A percentile compares a stretch with the other conserved stretches of the same genome.
Conservation (phyloP, 2,113 vertebrate species). For the Rattus rattus region DNA sequence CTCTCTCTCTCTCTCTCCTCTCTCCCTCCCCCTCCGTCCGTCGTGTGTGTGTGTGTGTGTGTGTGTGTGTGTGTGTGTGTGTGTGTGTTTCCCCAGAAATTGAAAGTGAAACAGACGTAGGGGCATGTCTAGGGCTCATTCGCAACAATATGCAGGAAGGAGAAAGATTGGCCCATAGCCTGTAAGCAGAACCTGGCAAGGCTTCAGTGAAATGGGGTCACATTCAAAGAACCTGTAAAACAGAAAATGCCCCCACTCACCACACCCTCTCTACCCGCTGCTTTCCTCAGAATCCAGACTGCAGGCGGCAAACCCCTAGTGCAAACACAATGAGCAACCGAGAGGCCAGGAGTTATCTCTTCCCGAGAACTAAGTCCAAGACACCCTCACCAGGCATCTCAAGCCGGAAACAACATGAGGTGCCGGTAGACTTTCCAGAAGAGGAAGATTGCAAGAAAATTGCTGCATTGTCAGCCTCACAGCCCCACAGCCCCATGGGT, state of each 20-base stretch:
- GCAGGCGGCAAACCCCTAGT: background rate
- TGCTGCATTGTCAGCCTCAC: no score
- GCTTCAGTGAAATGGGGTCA: background rate
- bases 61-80: background rate
- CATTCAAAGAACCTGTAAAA: rapidly evolving
- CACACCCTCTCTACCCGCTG: background rate
- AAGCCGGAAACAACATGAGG: rapidly evolving
- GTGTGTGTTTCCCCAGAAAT: conserved; percentile 1
- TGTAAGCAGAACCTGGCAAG: background rate
- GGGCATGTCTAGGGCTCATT: background rate
- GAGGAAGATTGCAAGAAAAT: background rate
- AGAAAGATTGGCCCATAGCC: background rate
- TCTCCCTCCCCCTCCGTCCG: no score
- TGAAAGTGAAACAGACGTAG: conserved; percentile 44
- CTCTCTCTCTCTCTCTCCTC: no score
- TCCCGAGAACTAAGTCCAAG: background rate
- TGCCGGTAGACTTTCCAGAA: rapidly evolving
- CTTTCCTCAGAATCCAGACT: background rate
- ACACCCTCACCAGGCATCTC: background rate
- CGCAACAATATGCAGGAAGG: background rate
- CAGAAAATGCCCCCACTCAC: background rate
- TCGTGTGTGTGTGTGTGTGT: background rate
- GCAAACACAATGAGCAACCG: background rate
- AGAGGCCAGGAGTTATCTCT: background rate
- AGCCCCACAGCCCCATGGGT: background rate